A percentile compares a stretch with the other conserved stretches of the same genome.
Evolutionary conservation across 1,140 invertebrate species (phyloP).

Genomic region (Schlechtendalia chinensis): DNA sequence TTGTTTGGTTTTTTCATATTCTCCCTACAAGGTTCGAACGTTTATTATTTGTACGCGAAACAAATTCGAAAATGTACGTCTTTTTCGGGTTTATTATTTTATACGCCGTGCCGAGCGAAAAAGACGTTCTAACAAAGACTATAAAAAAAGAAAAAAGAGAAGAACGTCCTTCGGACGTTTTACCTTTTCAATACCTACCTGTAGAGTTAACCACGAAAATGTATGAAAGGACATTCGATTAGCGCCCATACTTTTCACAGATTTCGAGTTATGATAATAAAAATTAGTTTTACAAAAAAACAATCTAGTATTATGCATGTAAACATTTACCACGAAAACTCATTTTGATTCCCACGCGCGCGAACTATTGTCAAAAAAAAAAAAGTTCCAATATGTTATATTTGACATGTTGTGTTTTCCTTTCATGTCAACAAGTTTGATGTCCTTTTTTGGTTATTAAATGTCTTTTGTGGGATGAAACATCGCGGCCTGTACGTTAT

Average conservation of each 20-base stretch:
- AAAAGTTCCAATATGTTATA: background rate
- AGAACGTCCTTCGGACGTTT: background rate
- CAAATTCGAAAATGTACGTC: background rate
- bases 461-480: background rate
- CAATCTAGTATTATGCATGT: too few species aligned
- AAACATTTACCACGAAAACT: too few species aligned
- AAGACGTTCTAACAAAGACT: background rate
- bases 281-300: background rate
- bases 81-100: background rate
- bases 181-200: conserved; percentile 15
- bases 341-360: background rate
- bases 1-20: background rate
- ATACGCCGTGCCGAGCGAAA: background rate
- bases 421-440: conserved; percentile 53
- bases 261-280: background rate
- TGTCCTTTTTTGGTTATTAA: conserved; percentile 52
- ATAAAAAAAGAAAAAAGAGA: too few species aligned
- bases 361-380: background rate
- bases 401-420: background rate
- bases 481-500: background rate
- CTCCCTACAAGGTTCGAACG: background rate
- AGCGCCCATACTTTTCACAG: background rate
- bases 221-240: background rate
- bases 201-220: background rate
- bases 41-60: background rate